phyloP scores from a whole-genome alignment of 2,888 invertebrate genomes.

The Cosmopolites sordidus region DNA sequence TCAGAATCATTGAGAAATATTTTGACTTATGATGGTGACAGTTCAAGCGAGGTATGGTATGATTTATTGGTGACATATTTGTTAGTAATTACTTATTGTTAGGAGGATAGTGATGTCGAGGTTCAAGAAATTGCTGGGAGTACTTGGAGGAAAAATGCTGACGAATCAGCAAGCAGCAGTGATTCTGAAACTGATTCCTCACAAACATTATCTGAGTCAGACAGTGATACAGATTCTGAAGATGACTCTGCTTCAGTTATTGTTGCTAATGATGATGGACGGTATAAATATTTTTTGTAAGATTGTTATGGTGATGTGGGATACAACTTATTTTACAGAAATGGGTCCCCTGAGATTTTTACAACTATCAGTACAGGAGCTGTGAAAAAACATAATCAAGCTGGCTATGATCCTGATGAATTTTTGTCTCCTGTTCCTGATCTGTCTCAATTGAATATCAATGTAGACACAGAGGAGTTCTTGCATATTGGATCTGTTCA shows the following conservation, averaged over 20 bases:
- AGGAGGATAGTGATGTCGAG: constrained; percentile 8
- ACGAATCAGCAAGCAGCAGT: constrained; percentile 5
- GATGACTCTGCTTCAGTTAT: constrained; percentile 13
- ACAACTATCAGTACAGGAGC: constrained; percentile 11
- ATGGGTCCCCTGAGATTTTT: constrained; percentile 3
- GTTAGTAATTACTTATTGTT: background rate
- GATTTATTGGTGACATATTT: constrained; percentile 1
- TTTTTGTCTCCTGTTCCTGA: constrained; percentile 20
- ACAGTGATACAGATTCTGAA: constrained; percentile 12
- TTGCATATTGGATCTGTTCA: constrained; percentile 20
- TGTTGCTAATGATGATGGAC: background rate
- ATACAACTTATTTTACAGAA: constrained; percentile 6
- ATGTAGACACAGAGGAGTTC: constrained; percentile 17
- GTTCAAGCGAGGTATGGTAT: constrained; percentile 16
- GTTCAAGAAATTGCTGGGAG: background rate
- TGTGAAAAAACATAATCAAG: constrained; percentile 15
- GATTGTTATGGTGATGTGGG: background rate
- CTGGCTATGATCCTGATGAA: constrained; percentile 12
- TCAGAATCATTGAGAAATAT: constrained; percentile 19
- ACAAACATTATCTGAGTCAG: constrained; percentile 1
- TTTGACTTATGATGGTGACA: constrained; percentile 15
- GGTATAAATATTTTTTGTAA: background rate
- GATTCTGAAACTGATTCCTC: constrained; percentile 22
- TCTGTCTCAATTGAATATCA: constrained; percentile 21
- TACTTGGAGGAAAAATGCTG: constrained; percentile 7